A percentile compares a stretch with the other conserved stretches of the same genome.
phyloP scores from a whole-genome alignment of 2,113 vertebrate genomes.

The Puntigrus tetrazona region DNA sequence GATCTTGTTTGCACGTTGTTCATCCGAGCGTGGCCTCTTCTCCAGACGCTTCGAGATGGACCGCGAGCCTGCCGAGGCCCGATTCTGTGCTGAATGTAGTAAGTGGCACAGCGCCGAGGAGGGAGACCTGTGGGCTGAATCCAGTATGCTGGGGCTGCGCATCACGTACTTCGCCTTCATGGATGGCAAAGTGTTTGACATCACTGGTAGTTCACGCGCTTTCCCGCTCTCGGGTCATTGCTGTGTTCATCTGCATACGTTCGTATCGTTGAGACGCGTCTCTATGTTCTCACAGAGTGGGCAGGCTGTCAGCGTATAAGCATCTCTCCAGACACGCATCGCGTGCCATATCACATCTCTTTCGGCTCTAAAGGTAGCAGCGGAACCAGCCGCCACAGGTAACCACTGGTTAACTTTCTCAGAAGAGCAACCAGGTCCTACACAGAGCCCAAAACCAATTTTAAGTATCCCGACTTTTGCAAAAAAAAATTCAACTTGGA shows the following conservation, averaged over 20 bases:
- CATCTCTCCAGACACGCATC: constrained; percentile 91
- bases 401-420: neutral
- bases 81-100: constrained; percentile 89
- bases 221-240: neutral
- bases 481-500: too few species aligned
- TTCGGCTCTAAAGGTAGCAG: constrained; percentile 83
- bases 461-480: too few species aligned
- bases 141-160: constrained; percentile 91
- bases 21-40: neutral
- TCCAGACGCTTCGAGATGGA: constrained; percentile 92
- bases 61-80: constrained; percentile 81
- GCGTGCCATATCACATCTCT: constrained; percentile 93
- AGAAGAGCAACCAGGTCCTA: too few species aligned
- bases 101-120: constrained; percentile 86
- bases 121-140: constrained; percentile 95
- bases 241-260: neutral
- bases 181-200: constrained; percentile 92
- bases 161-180: constrained; percentile 94
- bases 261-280: neutral
- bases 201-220: constrained; percentile 79
- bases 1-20: neutral
- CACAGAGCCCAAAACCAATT: too few species aligned
- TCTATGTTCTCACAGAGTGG: constrained; percentile 81
- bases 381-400: constrained; percentile 82
- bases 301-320: constrained; percentile 90